Evolutionary conservation across 2,113 vertebrate species (phyloP).

Genomic region (Helogale parvula): DNA sequence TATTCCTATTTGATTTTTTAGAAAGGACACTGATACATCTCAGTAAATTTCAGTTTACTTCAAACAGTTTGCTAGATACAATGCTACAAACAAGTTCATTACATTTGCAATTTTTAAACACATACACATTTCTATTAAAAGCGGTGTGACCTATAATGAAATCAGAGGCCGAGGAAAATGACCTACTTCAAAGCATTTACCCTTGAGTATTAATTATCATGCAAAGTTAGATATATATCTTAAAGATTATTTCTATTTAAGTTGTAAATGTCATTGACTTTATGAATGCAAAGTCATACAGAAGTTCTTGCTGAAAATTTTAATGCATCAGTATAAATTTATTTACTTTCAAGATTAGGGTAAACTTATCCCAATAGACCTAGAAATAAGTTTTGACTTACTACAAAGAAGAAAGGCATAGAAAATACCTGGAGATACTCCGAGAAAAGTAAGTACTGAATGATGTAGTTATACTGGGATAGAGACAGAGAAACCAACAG

Average conservation of each 20-base stretch:
- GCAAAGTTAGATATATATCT: neutral
- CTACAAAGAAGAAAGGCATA: neutral
- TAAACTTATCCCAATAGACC: neutral
- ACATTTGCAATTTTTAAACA: neutral
- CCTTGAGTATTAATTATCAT: conserved; percentile 29
- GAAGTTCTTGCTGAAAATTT: neutral
- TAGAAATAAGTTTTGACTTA: conserved; percentile 2
- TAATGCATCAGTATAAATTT: neutral
- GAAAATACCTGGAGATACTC: neutral
- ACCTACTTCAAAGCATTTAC: conserved; percentile 3
- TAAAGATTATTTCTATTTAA: conserved; percentile 15
- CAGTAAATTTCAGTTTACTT: neutral
- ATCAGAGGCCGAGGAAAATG: neutral
- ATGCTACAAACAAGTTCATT: neutral
- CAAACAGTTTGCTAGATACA: neutral
- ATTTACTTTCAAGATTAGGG: neutral
- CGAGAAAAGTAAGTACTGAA: neutral
- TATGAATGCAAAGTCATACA: neutral
- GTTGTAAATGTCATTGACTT: conserved; percentile 5
- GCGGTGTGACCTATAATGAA: neutral
- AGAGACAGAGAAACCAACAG: neutral
- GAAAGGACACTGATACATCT: neutral
- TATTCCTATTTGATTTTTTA: neutral
- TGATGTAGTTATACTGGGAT: rapidly evolving
- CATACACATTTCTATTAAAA: neutral